Percentiles rank a stretch among this genome's conserved stretches.
phyloP scores from a whole-genome alignment of 2,113 vertebrate species.

The Nothoprocta perdicaria region DNA sequence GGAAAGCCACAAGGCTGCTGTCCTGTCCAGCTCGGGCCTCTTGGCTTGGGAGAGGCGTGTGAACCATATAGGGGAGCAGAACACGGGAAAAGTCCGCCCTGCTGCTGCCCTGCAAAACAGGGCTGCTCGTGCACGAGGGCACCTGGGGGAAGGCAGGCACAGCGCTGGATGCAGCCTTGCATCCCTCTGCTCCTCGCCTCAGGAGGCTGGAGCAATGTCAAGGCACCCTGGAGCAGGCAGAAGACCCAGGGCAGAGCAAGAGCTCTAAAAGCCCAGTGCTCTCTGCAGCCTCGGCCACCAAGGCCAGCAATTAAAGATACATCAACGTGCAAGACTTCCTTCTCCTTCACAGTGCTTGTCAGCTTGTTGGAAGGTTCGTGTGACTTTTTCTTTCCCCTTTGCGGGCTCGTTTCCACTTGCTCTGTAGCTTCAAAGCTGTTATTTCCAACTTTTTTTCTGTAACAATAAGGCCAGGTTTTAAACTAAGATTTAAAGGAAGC shows the following conservation, averaged over 20 bases:
- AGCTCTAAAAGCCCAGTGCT: not conserved
- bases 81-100: not conserved
- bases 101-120: rapidly evolving
- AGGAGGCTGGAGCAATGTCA: rapidly evolving
- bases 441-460: not conserved
- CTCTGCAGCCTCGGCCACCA: not conserved
- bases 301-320: not conserved
- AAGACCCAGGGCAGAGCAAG: not conserved
- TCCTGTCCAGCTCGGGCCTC: rapidly evolving
- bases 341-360: not conserved
- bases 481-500: not conserved
- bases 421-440: not conserved
- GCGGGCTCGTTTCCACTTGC: not conserved
- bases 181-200: not conserved
- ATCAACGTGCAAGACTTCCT: not conserved
- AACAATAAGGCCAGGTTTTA: not conserved
- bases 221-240: not conserved
- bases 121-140: rapidly evolving
- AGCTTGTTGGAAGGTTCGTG: not conserved
- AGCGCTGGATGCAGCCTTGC: not conserved
- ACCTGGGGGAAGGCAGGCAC: rapidly evolving
- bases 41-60: rapidly evolving
- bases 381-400: not conserved
- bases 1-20: not conserved
- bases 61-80: not conserved